Base-by-base conservation (phyloP, 2,113 vertebrate genomes). In the Trichomycterus rosablanca region DNA sequence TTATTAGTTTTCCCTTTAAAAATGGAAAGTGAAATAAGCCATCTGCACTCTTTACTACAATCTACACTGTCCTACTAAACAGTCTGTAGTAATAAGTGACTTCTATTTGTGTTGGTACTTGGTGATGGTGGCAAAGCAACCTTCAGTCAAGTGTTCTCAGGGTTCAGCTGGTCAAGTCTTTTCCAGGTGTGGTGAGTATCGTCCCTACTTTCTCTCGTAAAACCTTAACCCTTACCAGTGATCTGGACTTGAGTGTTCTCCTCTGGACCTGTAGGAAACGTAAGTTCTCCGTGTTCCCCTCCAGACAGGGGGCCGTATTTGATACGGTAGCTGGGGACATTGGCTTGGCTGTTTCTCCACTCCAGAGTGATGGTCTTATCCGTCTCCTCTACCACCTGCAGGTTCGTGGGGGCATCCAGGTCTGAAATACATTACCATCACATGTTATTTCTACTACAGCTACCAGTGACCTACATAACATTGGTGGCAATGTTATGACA, bases 271-370 rank as follows among this genome's bases (percentile, higher is more conserved):
- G 84, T 85, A 1, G 86, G 81, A 68, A 95, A 90, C 0, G 91
- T 89, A 11, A 92, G 44, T 71, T 99, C 95, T 0, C 89, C 82
- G 0, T 98, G 96, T 39, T 92, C 92, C 0, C 91, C 94, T 52
- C 94, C 96, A 3, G 95, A 92, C 74, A 98, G 87, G 37, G 95
- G 92, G 7, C 94, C 93, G 0, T 91, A 98, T 72, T 99, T 98
- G 60, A 99, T 91, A 34, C 94, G 83, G 59, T 97, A 99, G 66
- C 63, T 88, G 43, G 91, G 87, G 0, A 92, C 79, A 0, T 82
- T 71, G 0, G 95, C 90, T 1, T 77, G 85, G 75, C 89, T 96
- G 63, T 97, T 97, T 71, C 77, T 89, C 96, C 96, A 99, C 67
- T 96, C 90, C 48, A 99, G 76, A 16, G 92, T 97, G 75, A 99